These are phyloP conservation scores for Podarcis cretensis DNA, from an alignment of 2,113 vertebrate species.

Conservation along the genomic window DNA sequence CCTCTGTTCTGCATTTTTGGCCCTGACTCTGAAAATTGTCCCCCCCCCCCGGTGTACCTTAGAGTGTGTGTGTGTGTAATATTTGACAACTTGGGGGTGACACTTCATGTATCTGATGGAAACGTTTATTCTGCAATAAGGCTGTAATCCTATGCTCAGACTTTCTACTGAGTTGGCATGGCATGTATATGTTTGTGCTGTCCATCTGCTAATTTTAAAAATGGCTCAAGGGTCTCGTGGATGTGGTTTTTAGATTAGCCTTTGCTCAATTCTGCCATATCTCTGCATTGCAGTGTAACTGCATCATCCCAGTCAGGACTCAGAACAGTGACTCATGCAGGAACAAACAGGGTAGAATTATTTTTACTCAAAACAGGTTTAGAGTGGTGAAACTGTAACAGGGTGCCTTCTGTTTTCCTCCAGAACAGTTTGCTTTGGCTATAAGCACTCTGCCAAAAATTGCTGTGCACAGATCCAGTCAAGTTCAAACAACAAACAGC, in stretches of 20 bases:
- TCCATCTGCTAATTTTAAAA: neutral
- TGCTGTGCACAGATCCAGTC: neutral
- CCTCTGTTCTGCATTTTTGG: neutral
- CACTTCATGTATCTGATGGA: neutral
- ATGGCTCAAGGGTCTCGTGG: neutral
- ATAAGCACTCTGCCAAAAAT: neutral
- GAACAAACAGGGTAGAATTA: neutral
- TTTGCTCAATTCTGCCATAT: neutral
- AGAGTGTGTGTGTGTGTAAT: neutral
- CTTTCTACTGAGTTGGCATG: neutral
- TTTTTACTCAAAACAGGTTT: neutral
- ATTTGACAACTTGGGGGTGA: neutral
- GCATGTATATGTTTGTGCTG: neutral
- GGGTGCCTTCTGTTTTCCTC: neutral
- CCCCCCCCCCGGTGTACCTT: too few relatives aligned
- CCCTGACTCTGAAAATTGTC: neutral
- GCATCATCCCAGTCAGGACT: neutral
- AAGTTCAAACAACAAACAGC: neutral
- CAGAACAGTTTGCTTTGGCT: neutral
- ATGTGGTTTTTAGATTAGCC: neutral
- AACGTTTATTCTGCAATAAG: neutral
- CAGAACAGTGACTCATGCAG: neutral
- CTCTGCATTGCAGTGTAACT: neutral
- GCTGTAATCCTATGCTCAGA: neutral
- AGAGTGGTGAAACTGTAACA: neutral